Base-by-base conservation (phyloP, 2,797 vertebrate species). In the Lindbergichthys nudifrons region DNA sequence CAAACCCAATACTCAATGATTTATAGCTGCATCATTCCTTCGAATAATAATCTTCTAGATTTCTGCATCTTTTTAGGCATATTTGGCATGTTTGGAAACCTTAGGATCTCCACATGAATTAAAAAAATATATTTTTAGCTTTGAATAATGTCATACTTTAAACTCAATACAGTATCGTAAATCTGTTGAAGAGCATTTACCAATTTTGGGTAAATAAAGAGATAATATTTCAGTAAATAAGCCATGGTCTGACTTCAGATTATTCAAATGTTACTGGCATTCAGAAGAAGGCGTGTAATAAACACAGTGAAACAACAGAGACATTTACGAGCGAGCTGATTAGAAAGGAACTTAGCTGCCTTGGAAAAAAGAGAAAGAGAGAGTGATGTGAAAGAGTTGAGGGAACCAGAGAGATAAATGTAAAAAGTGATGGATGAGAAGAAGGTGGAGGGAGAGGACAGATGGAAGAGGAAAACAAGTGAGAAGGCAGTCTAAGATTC, bases 401-500 rank as follows among this genome's bases (percentile, higher is more conserved):
- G n/a, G 10, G 53, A 2, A 30, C 6, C 12, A 2, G 23, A 64
- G 50, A 65, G 50, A 57, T 15, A 59, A 51, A 39, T 60, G n/a
- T 43, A 30, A 12, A 5, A 26, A 18, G 39, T 53, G 54, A 70
- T 59, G 39, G 26, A 41, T 1, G 21, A 66, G 52, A 30, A 26
- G 52, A 63, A n/a, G 9, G 71, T 60, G 64, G 41, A 43, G 3
- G 10, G 43, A 58, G 32, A 30, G 19, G 42, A 47, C 2, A 41
- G 47, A 72, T 39, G 3, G 64, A 56, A 56, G 45, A 62, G 48
- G 26, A 70, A 53, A 66, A 73, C 30, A 68, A 70, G 21, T 57
- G 50, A 58, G 67, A 70, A 41, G 23, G 32, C 5, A 57, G 57
- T 9, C 48, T 50, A 56, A 73, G 50, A 85, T 78, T 79, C 48